Evolutionary conservation across 1,140 invertebrate species (phyloP), one percentile per base, ranked within the genome.

Genomic region (Semibalanus balanoides): DNA sequence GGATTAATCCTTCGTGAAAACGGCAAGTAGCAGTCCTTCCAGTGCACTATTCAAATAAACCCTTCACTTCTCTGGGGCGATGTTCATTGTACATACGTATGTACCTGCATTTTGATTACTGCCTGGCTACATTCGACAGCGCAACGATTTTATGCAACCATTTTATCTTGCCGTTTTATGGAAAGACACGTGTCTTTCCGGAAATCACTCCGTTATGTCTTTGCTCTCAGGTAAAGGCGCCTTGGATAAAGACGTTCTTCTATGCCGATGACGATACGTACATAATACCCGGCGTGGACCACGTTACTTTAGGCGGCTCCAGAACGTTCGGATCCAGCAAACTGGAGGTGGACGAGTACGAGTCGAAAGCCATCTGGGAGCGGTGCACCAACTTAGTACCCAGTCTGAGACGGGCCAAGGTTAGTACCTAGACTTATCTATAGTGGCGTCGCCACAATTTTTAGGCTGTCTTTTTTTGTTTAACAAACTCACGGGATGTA

Each of bases 191-290:
- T n/a, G n/a, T n/a, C n/a, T n/a, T n/a, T n/a, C n/a, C n/a, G n/a
- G n/a, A n/a, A n/a, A n/a, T n/a, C n/a, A n/a, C n/a, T n/a, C n/a
- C n/a, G n/a, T n/a, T n/a, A n/a, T 76, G 76, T 78, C 72, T 28
- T 79, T 7, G 27, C 70, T 80, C 80, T 51, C 79, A 91, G 90
- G 90, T 93, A 0, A 87, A 88, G 79, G 94, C 94, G 22, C 94
- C 94, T 0, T 96, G 94, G 93, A 84, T 97, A 9, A 94, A 95
- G 85, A 90, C 88, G 0, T 94, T 92, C 40, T 92, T 93, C 81
- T 95, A 93, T 81, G 89, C 88, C 0, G 93, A 95, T 80, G 86
- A 89, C 75, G 91, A 94, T 79, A 91, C 92, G 0, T 97, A 96
- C 82, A 87, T 96, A 14, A 89, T 96, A 76, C 94, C 95, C 9